These are phyloP conservation scores for Bolinopsis microptera DNA, from an alignment of 37 sponge, comb jelly and placozoan species.

Conservation along the genomic window DNA sequence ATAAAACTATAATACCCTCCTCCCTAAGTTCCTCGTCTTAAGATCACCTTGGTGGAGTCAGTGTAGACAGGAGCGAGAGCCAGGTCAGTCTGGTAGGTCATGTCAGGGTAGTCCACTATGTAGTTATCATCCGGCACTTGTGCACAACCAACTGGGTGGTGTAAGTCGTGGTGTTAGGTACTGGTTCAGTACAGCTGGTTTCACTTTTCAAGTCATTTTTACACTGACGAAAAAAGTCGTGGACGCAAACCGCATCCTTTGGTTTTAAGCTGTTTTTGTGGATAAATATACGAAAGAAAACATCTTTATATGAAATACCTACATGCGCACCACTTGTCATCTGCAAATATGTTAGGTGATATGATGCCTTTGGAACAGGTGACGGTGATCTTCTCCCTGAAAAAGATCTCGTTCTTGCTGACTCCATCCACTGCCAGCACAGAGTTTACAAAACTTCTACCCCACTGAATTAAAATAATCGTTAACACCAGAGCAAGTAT, in stretches of 20 bases:
- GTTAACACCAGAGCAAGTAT: too few species aligned
- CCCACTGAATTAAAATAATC: too few species aligned
- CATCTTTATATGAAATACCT: background rate
- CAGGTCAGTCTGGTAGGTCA: conserved; percentile 9
- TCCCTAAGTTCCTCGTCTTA: too few species aligned
- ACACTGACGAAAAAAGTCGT: too few species aligned
- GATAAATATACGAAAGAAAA: too few species aligned
- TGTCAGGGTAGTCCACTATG: background rate
- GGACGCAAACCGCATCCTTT: too few species aligned
- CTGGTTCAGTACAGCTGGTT: background rate
- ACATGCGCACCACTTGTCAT: conserved; percentile 11
- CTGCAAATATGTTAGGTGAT: background rate
- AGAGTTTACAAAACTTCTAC: conserved; percentile 11
- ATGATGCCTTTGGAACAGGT: conserved; percentile 1
- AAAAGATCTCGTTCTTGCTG: background rate
- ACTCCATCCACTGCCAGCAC: conserved; percentile 10
- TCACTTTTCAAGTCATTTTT: too few species aligned
- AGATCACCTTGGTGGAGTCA: conserved; percentile 29
- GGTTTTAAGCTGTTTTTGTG: too few species aligned
- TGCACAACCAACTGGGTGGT: background rate
- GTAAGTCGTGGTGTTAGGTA: background rate
- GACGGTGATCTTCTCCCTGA: background rate
- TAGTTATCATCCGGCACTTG: background rate
- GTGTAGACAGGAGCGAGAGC: conserved; percentile 7
- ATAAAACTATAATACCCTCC: too few species aligned